Conservation (phyloP, 2,113 vertebrate genomes). For the Condylura cristata region DNA sequence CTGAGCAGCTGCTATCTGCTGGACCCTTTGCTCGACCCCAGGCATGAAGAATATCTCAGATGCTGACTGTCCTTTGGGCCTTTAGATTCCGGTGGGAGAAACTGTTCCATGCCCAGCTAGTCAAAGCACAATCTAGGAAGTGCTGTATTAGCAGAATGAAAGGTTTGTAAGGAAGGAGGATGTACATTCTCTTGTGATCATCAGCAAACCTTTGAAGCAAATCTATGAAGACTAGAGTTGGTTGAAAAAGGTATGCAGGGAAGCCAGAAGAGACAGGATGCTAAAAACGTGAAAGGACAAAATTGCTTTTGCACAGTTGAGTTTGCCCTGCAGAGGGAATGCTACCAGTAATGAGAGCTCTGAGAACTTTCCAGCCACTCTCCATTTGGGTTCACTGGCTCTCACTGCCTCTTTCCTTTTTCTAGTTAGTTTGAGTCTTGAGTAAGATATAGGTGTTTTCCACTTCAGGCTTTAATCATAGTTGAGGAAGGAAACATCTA, state of each 20-base stretch:
- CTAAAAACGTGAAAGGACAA: background rate
- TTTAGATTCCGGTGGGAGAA: background rate
- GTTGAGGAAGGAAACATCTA: background rate
- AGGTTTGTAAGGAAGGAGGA: background rate
- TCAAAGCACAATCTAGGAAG: background rate
- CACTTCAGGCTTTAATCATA: background rate
- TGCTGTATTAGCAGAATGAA: background rate
- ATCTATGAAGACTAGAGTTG: background rate
- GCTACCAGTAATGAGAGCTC: background rate
- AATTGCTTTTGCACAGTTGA: rapidly evolving
- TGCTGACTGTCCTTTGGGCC: background rate
- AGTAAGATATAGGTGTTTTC: background rate
- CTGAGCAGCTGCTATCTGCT: background rate
- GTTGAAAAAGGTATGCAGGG: background rate
- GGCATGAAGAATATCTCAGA: background rate
- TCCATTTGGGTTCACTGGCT: background rate
- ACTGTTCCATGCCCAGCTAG: background rate
- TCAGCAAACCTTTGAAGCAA: background rate
- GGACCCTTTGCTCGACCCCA: background rate
- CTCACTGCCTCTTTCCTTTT: background rate
- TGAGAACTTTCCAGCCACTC: background rate
- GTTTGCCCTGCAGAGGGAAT: background rate
- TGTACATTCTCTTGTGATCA: background rate
- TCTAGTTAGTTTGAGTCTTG: background rate
- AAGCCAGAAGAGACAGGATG: background rate